Base-by-base conservation (phyloP, 2,113 vertebrate genomes). In the Toxostoma redivivum region DNA sequence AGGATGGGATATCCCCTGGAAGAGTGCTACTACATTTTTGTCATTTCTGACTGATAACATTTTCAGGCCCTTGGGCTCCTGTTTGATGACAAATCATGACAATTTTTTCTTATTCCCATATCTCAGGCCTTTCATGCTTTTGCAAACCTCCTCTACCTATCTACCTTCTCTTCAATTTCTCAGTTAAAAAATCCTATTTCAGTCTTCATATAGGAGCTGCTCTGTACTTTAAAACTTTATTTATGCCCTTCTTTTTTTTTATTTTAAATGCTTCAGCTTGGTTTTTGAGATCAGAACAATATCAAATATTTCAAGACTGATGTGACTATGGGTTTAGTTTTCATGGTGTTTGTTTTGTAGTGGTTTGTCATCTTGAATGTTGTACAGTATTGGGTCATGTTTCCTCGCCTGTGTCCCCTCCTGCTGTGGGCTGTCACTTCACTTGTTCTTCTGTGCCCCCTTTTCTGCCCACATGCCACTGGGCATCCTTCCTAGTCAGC, bases 341-440 rank as follows among this genome's bases (percentile, higher is more conserved):
- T 81, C 8, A 7, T 11, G 7, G 31, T 44, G 66, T 71, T 54
- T 31, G 7, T 86, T 80, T 73, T 53, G n/a, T 33, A 20, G 15
- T 50, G 37, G 13, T 58, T 80, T 74, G 25, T 40, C 56, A 28
- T 48, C 35, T 31, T 62, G 62, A 62, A 44, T 62, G 10, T 51
- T 54, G 17, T 30, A 64, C 56, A 86, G 37, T 21, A 17, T 17
- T 18, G 44, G 10, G 17, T 81, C 0, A 0, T 27, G 24, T 56
- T 90, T 90, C 61, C 38, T 25, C 0, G 0, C 15, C 54, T 57
- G 37, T 11, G 5, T 35, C 61, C 47, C 27, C 7, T 47, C 20
- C 35, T 81, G 51, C 65, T 0, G 0, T 24, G 53, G 25, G 15
- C 27, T 67, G 25, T 56, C 35, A 20, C 24, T 73, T 70, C 22